phyloP scores from a whole-genome alignment of 37 sponge, comb jelly and placozoan species.

The Geodia barretti region DNA sequence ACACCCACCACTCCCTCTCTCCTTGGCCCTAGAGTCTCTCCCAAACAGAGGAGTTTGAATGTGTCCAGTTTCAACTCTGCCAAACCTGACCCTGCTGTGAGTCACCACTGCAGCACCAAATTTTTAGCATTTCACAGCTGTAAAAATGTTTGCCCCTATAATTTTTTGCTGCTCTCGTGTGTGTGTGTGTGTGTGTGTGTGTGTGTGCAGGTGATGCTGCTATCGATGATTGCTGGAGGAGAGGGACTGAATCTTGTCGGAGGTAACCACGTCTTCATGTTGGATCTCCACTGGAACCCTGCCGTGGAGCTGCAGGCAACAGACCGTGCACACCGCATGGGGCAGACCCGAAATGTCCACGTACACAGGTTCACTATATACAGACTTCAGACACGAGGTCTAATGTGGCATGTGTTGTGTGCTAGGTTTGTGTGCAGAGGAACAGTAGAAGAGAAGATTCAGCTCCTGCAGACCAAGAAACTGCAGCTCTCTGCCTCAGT shows the following conservation, averaged over 20 bases:
- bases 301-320: constrained; percentile 72
- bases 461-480: constrained; percentile 60
- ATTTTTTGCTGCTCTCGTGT: too few relatives aligned
- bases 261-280: constrained; percentile 75
- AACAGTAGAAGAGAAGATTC: constrained; percentile 68
- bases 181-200: constrained; percentile 2
- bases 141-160: too few relatives aligned
- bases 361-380: constrained; percentile 46
- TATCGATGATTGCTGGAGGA: constrained; percentile 77
- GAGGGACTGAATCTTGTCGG: constrained; percentile 77
- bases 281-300: constrained; percentile 90
- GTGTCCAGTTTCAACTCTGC: constrained; percentile 42
- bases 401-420: not conserved
- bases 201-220: constrained; percentile 64
- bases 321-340: constrained; percentile 71
- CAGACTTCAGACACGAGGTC: not conserved
- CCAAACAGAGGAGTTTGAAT: constrained; percentile 8
- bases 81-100: too few relatives aligned
- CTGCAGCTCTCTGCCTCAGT: constrained; percentile 55
- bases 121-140: not conserved
- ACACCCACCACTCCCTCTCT: not conserved
- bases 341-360: constrained; percentile 62
- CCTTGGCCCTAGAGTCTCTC: constrained; percentile 23
- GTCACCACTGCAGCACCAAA: too few relatives aligned
- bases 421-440: constrained; percentile 62